Percentiles rank a stretch among this genome's conserved stretches.
These are phyloP conservation scores for Mycetomoellerius zeteki DNA, from an alignment of 1,140 invertebrate genomes.

Conservation along the genomic window DNA sequence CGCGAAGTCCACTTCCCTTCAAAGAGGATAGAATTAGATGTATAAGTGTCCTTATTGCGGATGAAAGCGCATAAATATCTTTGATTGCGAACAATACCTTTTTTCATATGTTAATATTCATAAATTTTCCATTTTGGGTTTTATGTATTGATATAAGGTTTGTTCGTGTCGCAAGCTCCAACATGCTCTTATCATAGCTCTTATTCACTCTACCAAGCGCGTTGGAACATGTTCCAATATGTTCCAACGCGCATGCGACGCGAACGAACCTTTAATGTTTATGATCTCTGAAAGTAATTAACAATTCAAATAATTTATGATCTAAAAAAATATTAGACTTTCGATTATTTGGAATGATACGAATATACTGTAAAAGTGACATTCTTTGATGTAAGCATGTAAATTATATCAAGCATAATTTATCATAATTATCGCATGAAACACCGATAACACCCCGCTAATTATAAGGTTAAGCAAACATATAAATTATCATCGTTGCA, in stretches of 20 bases:
- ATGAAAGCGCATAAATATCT: neutral
- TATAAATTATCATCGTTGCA: neutral
- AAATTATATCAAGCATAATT: neutral
- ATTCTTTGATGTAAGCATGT: neutral
- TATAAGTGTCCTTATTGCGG: neutral
- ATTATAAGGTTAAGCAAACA: neutral
- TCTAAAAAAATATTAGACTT: neutral
- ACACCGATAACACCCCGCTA: constrained; percentile 10
- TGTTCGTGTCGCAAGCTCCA: too few species aligned
- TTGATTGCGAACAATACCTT: neutral
- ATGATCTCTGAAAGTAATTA: neutral
- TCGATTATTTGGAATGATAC: neutral
- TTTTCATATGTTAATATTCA: neutral
- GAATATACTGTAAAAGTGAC: neutral
- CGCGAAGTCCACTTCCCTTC: neutral
- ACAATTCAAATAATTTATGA: neutral
- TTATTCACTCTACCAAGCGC: too few species aligned
- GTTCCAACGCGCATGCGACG: too few species aligned
- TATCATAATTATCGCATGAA: neutral
- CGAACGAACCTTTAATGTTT: too few species aligned
- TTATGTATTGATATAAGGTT: neutral
- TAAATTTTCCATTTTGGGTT: neutral
- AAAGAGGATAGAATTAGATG: neutral
- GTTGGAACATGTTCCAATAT: too few species aligned
- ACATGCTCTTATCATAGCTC: too few species aligned